phyloP scores from a whole-genome alignment of 2,888 invertebrate genomes.

The Euproctis similis region DNA sequence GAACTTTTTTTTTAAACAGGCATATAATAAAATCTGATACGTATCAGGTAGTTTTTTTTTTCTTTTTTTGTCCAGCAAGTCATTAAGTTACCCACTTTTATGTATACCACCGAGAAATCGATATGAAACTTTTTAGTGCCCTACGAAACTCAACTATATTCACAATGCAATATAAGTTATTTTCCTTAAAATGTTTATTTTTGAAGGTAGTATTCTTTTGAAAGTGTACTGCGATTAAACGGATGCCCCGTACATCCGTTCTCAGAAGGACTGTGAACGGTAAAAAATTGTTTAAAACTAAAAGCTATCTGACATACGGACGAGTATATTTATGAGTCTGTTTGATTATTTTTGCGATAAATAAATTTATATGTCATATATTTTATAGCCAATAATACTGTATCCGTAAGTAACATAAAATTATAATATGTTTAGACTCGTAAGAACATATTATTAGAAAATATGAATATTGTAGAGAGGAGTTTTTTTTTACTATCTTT shows the following conservation, averaged over 20 bases:
- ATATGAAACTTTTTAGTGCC: conserved; percentile 9
- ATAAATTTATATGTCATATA: conserved; percentile 1
- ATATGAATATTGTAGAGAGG: too few relatives aligned
- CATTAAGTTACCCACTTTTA: conserved; percentile 29
- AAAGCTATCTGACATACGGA: conserved; percentile 26
- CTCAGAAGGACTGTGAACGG: conserved; percentile 59
- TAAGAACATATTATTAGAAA: too few relatives aligned
- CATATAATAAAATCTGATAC: conserved; percentile 17
- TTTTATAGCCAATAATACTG: neutral
- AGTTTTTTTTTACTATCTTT: too few relatives aligned
- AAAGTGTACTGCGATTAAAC: conserved; percentile 49
- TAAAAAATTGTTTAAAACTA: conserved; percentile 37
- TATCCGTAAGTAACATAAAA: too few relatives aligned
- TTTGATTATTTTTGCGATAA: conserved; percentile 1
- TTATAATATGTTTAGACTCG: too few relatives aligned
- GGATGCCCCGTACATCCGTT: conserved; percentile 65
- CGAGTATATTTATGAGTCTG: conserved; percentile 15
- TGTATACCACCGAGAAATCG: conserved; percentile 17
- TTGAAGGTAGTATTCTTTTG: conserved; percentile 27
- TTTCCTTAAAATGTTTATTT: conserved; percentile 8
- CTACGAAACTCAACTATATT: conserved; percentile 11
- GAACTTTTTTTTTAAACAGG: conserved; percentile 7
- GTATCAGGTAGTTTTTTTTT: conserved; percentile 16
- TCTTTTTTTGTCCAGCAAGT: conserved; percentile 16
- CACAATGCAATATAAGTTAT: neutral